phyloP scores from a whole-genome alignment of 2,888 invertebrate species.

The Rhorus exstirpatorius region DNA sequence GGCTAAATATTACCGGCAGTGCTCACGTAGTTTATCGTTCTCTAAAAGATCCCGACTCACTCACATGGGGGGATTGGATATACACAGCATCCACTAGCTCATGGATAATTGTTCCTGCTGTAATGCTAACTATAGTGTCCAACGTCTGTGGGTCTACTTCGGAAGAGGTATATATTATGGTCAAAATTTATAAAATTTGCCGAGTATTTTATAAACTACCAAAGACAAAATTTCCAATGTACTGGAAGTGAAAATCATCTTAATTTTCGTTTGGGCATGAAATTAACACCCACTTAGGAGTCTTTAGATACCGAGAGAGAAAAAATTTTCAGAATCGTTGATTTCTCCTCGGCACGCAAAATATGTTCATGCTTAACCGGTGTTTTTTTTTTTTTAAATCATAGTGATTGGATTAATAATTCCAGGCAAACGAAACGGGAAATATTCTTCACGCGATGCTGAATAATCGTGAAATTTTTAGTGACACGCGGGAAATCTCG shows the following conservation, averaged over 20 bases:
- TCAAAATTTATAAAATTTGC: too few species aligned
- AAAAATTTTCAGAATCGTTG: too few species aligned
- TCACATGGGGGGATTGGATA: background rate
- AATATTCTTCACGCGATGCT: slow-evolving; percentile 35
- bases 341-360: too few species aligned
- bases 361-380: too few species aligned
- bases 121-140: background rate
- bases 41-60: background rate
- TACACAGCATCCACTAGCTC: background rate
- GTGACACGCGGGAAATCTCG: background rate
- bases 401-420: background rate
- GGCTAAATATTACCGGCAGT: background rate
- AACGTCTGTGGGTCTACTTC: slow-evolving; percentile 38
- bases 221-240: too few species aligned
- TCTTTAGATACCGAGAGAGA: too few species aligned
- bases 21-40: background rate
- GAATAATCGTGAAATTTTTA: background rate
- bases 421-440: slow-evolving; percentile 51
- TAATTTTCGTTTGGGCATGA: too few species aligned
- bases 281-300: too few species aligned
- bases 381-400: background rate
- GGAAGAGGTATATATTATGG: slow-evolving; percentile 6
- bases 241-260: too few species aligned
- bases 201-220: background rate
- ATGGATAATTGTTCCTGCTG: background rate